phyloP scores from a whole-genome alignment of 2,113 vertebrate genomes.

The Trichechus manatus region DNA sequence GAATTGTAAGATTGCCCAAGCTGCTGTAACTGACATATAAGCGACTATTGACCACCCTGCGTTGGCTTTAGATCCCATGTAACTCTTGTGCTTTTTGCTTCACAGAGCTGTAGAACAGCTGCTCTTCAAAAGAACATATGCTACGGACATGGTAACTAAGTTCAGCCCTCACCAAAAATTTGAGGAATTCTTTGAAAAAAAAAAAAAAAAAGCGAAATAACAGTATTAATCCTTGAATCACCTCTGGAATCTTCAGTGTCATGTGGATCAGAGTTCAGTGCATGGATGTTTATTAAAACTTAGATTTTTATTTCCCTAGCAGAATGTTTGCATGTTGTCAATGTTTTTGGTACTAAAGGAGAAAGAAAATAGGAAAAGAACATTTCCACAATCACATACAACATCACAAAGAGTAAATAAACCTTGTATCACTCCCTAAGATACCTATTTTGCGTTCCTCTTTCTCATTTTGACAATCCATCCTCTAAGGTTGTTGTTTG shows the following conservation, averaged over 20 bases:
- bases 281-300: slow-evolving; percentile 46
- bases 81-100: slow-evolving; percentile 61
- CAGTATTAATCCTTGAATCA: slow-evolving; percentile 61
- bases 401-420: slow-evolving; percentile 26
- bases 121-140: slow-evolving; percentile 77
- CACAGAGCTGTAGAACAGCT: slow-evolving; percentile 75
- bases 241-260: slow-evolving; percentile 54
- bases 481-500: background rate
- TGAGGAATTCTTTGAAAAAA: slow-evolving; percentile 71
- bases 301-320: slow-evolving; percentile 27
- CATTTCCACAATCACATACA: background rate
- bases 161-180: slow-evolving; percentile 60
- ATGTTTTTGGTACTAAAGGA: background rate
- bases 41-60: slow-evolving; percentile 59
- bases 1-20: slow-evolving; percentile 41
- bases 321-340: slow-evolving; percentile 33
- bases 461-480: slow-evolving; percentile 48
- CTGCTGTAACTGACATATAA: slow-evolving; percentile 38
- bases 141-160: slow-evolving; percentile 65
- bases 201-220: background rate
- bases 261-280: slow-evolving; percentile 23
- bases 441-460: background rate
- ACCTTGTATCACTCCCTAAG: slow-evolving; percentile 1
- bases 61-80: slow-evolving; percentile 65
- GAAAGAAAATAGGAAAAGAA: background rate